These are phyloP conservation scores for Crotophaga sulcirostris DNA, from an alignment of 2,113 vertebrate genomes.

Conservation along the genomic window DNA sequence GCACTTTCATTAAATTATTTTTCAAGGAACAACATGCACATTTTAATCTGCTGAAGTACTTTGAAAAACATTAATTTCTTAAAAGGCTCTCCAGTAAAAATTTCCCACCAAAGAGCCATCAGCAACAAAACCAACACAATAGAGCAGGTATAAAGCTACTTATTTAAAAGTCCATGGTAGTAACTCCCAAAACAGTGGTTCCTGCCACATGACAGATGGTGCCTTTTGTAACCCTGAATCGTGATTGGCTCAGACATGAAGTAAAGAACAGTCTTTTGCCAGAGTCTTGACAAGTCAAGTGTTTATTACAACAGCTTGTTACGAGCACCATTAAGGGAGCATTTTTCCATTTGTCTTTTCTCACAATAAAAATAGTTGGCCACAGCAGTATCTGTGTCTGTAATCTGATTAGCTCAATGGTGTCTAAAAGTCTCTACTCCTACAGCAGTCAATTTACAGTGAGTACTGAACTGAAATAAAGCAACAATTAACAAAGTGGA, in stretches of 20 bases:
- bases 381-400: background rate
- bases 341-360: conserved; percentile 65
- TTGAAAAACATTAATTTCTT: conserved; percentile 17
- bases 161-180: conserved; percentile 20
- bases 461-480: conserved; percentile 44
- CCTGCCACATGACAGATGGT: background rate
- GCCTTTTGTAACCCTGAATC: background rate
- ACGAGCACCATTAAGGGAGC: background rate
- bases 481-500: conserved; percentile 50
- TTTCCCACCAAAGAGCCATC: background rate
- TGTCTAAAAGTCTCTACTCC: conserved; percentile 55
- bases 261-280: background rate
- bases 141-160: conserved; percentile 11
- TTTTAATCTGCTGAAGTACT: background rate
- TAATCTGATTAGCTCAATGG: conserved; percentile 66
- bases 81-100: conserved; percentile 14
- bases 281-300: background rate
- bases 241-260: background rate
- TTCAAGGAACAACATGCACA: background rate
- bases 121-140: background rate
- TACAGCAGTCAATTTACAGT: conserved; percentile 48
- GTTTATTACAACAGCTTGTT: background rate
- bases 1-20: background rate
- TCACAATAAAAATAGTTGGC: background rate
- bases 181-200: background rate